phyloP scores from a whole-genome alignment of 2,888 invertebrate genomes.

The Trissolcus brochymenae region DNA sequence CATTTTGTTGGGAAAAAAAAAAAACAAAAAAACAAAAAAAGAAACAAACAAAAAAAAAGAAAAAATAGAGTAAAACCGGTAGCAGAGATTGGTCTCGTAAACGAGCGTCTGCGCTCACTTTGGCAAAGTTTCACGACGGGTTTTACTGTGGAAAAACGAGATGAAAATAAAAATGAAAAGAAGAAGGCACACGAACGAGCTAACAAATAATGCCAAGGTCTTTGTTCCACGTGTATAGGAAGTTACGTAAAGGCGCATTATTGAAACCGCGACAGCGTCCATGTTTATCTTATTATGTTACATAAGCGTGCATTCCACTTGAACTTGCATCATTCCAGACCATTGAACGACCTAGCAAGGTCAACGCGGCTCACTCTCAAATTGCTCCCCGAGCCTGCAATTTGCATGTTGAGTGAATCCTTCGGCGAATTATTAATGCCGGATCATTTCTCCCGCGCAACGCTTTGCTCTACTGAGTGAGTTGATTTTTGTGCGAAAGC shows the following conservation, averaged over 20 bases:
- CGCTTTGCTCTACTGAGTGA: constrained; percentile 44
- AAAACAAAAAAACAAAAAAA: neutral
- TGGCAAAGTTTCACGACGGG: constrained; percentile 9
- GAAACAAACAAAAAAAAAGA: neutral
- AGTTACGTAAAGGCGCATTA: constrained; percentile 27
- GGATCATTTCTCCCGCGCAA: constrained; percentile 35
- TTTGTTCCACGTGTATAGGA: constrained; percentile 19
- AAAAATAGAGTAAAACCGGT: neutral
- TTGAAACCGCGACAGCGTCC: constrained; percentile 40
- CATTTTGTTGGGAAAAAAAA: neutral
- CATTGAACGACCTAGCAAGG: constrained; percentile 58
- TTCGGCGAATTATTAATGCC: constrained; percentile 42
- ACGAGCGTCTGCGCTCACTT: constrained; percentile 10
- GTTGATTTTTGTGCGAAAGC: constrained; percentile 4
- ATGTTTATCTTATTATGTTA: constrained; percentile 42
- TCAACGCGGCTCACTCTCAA: constrained; percentile 46
- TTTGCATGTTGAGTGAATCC: constrained; percentile 46
- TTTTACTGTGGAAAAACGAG: neutral
- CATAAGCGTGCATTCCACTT: constrained; percentile 48
- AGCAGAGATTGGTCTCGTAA: constrained; percentile 11
- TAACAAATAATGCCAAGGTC: constrained; percentile 24
- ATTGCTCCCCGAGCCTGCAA: constrained; percentile 44
- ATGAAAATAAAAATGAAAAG: neutral
- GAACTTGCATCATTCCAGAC: constrained; percentile 49
- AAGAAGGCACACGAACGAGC: constrained; percentile 1